Percentiles rank a stretch among this genome's conserved stretches.
Evolutionary conservation across 2,888 invertebrate genomes (phyloP).

Genomic region (Podotricha telesiphe): DNA sequence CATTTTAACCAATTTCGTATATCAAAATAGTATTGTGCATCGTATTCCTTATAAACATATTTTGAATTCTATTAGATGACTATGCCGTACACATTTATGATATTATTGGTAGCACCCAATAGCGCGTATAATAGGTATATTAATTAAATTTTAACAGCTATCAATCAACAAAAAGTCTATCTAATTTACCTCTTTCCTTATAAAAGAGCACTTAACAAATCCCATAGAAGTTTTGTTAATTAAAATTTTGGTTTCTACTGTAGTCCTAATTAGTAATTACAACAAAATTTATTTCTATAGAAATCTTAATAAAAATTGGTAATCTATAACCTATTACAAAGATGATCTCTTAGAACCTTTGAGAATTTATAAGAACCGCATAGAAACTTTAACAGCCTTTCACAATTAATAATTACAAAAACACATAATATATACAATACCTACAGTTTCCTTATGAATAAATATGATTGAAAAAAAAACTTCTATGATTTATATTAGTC

Average conservation of each 20-base stretch:
- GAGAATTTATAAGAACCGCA: neutral
- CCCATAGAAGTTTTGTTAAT: neutral
- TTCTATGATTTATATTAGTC: too few species aligned
- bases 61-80: too few species aligned
- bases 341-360: neutral
- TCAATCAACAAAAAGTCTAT: neutral
- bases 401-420: too few species aligned
- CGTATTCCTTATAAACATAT: too few species aligned
- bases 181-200: neutral
- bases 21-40: too few species aligned
- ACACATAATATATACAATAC: too few species aligned
- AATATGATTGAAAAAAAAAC: too few species aligned
- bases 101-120: neutral
- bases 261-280: neutral
- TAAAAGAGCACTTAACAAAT: neutral
- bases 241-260: neutral
- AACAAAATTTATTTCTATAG: slow-evolving; percentile 7
- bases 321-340: neutral
- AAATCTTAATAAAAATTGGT: neutral
- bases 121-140: neutral
- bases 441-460: too few species aligned
- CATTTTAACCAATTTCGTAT: too few species aligned
- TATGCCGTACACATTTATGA: neutral
- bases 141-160: neutral
- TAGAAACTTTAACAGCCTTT: neutral